Conservation (phyloP, 2,797 vertebrate genomes). For the Dromococcyx pavoninus region DNA sequence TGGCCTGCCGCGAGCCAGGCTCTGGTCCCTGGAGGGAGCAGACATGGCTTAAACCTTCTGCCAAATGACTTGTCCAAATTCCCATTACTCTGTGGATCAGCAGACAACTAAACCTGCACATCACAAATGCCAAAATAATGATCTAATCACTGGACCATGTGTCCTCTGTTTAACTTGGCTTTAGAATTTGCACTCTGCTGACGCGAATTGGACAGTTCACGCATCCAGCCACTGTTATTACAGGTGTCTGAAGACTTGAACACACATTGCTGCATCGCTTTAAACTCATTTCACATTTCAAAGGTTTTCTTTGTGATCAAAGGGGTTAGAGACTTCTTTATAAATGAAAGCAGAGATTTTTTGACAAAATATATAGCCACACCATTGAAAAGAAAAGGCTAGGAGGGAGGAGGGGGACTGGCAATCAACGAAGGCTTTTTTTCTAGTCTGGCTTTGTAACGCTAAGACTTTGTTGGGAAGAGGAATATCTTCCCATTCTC, state of each 20-base stretch:
- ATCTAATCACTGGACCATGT: conserved; percentile 47
- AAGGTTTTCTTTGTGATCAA: conserved; percentile 61
- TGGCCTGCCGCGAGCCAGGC: not conserved
- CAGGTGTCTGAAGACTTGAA: conserved; percentile 61
- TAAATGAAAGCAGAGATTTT: conserved; percentile 35
- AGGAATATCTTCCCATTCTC: not conserved
- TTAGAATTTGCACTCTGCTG: conserved; percentile 34
- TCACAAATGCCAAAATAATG: conserved; percentile 40
- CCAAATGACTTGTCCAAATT: not conserved
- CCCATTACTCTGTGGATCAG: not conserved
- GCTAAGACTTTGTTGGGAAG: not conserved
- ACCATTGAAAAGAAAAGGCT: not conserved
- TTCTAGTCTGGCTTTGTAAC: not conserved
- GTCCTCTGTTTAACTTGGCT: conserved; percentile 55
- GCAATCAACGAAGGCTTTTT: not conserved
- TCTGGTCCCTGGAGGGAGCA: not conserved
- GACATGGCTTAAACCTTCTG: not conserved
- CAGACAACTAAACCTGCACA: conserved; percentile 24
- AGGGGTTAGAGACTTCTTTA: conserved; percentile 1
- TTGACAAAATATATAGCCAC: not conserved
- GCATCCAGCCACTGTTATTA: conserved; percentile 43
- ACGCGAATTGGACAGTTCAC: conserved; percentile 12
- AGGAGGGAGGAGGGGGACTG: not conserved
- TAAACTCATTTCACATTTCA: conserved; percentile 64
- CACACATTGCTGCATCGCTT: conserved; percentile 3